phyloP scores from a whole-genome alignment of 2,888 invertebrate genomes.

The Sericinus montela region DNA sequence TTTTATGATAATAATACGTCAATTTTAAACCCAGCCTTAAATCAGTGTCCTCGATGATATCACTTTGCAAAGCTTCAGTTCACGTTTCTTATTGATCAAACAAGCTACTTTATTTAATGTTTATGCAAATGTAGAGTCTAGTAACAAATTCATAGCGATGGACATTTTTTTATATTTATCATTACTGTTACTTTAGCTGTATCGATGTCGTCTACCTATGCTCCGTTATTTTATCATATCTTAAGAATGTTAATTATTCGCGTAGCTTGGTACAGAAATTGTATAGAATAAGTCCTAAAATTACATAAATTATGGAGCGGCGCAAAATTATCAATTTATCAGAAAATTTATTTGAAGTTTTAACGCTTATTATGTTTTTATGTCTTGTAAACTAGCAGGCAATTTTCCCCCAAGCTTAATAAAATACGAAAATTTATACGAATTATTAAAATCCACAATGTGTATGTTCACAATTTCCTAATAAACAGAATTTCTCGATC shows the following conservation, averaged over 20 bases:
- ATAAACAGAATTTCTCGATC: too few species aligned
- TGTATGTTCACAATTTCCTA: too few species aligned
- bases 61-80: constrained; percentile 7
- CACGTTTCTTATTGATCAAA: constrained; percentile 2
- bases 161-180: constrained; percentile 25
- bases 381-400: too few species aligned
- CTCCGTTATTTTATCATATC: constrained; percentile 22
- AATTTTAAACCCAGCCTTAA: constrained; percentile 9
- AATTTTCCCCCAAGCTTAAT: too few species aligned
- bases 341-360: too few species aligned
- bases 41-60: constrained; percentile 11
- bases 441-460: too few species aligned
- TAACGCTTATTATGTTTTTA: too few species aligned
- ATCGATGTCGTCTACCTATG: constrained; percentile 32
- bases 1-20: constrained; percentile 15
- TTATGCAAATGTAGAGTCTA: constrained; percentile 31
- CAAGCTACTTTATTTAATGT: constrained; percentile 20
- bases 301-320: too few species aligned
- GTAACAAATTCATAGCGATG: constrained; percentile 29
- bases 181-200: constrained; percentile 32
- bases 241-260: constrained; percentile 1
- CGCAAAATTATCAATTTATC: too few species aligned
- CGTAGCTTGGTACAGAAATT: neutral
- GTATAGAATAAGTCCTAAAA: neutral
- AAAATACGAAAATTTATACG: too few species aligned